These are phyloP conservation scores for Agapostemon virescens DNA, from an alignment of 2,888 invertebrate species.

Conservation along the genomic window DNA sequence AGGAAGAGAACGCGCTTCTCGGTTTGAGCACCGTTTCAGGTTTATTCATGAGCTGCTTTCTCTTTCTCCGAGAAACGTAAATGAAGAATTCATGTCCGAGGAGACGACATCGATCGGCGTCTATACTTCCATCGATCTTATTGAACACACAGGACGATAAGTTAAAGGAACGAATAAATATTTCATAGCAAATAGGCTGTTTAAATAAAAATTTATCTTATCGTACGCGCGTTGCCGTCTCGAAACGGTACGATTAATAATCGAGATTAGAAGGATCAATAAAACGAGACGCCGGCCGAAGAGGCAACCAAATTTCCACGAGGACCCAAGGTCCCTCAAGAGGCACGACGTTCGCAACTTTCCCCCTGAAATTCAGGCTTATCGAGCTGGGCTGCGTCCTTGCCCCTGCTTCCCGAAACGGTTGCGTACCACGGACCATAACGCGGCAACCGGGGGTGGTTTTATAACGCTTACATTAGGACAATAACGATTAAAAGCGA, in stretches of 20 bases:
- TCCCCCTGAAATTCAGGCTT: constrained; percentile 66
- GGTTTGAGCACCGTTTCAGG: background rate
- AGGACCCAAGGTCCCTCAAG: background rate
- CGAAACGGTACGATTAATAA: background rate
- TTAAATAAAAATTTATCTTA: background rate
- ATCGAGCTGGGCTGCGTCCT: constrained; percentile 51
- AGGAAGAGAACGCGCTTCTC: background rate
- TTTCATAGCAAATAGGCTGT: background rate
- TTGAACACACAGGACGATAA: background rate
- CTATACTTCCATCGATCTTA: background rate
- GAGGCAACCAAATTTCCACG: background rate
- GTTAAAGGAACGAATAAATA: background rate
- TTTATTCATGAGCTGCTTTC: background rate
- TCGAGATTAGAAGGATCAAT: background rate
- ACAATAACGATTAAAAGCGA: constrained; percentile 74
- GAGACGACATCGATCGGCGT: background rate
- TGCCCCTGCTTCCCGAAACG: constrained; percentile 47
- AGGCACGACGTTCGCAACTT: background rate
- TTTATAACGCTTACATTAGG: constrained; percentile 69
- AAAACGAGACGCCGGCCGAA: background rate
- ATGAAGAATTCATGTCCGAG: background rate
- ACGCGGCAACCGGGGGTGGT: constrained; percentile 63
- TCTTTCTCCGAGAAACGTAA: background rate
- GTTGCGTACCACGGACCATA: constrained; percentile 57
- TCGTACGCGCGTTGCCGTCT: background rate